These are phyloP conservation scores for Vultur gryphus DNA, from an alignment of 2,797 vertebrate species.

Conservation along the genomic window DNA sequence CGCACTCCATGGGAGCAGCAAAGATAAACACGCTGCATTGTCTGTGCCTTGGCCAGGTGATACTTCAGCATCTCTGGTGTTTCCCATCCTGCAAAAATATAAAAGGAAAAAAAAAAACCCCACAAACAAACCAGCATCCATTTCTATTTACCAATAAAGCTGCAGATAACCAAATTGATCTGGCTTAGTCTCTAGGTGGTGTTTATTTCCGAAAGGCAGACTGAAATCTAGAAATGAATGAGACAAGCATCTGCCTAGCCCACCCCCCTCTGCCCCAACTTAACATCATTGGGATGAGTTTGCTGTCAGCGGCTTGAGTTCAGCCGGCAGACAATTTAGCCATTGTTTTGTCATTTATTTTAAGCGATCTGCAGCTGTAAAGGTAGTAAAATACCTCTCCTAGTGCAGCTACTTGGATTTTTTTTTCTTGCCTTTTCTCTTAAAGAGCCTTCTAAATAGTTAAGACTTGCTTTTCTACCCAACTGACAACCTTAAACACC, in stretches of 20 bases:
- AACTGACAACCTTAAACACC: conserved; percentile 38
- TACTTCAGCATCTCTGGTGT: background rate
- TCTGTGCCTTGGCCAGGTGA: conserved; percentile 9
- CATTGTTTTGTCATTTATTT: conserved; percentile 23
- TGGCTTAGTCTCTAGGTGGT: background rate
- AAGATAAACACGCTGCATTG: conserved; percentile 47
- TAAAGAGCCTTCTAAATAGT: background rate
- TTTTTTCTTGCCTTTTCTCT: background rate
- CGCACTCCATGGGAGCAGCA: background rate
- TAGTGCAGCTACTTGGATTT: background rate
- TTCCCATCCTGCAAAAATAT: background rate
- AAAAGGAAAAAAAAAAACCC: background rate
- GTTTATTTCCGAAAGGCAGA: conserved; percentile 10
- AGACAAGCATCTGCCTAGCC: background rate
- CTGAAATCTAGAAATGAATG: background rate
- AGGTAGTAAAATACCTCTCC: conserved; percentile 4
- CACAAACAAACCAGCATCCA: background rate
- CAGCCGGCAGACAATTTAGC: background rate
- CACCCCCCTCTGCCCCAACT: background rate
- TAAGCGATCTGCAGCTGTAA: background rate
- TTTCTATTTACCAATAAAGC: background rate
- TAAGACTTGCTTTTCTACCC: conserved; percentile 2
- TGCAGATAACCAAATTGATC: background rate
- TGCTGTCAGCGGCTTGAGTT: background rate
- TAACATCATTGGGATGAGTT: background rate